phyloP scores from a whole-genome alignment of 1,140 invertebrate genomes.

The Stenopsyche tienmushanensis region DNA sequence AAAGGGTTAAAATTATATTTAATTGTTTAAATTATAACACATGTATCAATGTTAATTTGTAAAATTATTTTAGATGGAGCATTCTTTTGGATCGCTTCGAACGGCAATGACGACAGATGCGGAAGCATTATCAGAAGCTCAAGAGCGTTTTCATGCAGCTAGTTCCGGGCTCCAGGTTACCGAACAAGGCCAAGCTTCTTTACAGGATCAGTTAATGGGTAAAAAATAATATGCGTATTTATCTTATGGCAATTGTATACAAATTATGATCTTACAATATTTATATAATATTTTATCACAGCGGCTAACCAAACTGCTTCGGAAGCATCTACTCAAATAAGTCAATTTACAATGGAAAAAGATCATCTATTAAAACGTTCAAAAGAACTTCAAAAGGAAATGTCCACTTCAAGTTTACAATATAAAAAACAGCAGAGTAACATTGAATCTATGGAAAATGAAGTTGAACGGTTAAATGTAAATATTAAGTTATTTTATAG shows the following conservation, averaged over 20 bases:
- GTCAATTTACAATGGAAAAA: conserved; percentile 77
- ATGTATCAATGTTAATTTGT: not conserved
- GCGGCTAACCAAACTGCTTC: conserved; percentile 74
- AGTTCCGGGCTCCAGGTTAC: conserved; percentile 78
- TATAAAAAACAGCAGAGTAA: conserved; percentile 71
- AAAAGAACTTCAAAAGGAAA: conserved; percentile 66
- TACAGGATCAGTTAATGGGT: conserved; percentile 89
- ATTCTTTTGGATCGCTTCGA: conserved; percentile 70
- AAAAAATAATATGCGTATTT: conserved; percentile 32
- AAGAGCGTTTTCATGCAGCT: conserved; percentile 81
- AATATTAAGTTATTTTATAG: conserved; percentile 17
- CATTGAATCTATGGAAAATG: conserved; percentile 62
- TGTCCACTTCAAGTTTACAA: conserved; percentile 69
- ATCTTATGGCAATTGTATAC: not conserved
- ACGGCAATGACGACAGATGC: conserved; percentile 67
- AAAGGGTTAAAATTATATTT: too few relatives aligned
- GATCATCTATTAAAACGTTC: conserved; percentile 70
- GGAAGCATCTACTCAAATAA: conserved; percentile 77
- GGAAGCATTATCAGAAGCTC: conserved; percentile 69
- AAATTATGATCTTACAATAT: not conserved
- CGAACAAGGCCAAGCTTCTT: conserved; percentile 80
- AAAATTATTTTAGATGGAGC: conserved; percentile 52
- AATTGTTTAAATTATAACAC: not conserved
- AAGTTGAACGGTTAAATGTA: conserved; percentile 52
- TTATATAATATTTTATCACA: conserved; percentile 45